Conservation (phyloP, 2,113 vertebrate species). For the Salvelinus namaycush region DNA sequence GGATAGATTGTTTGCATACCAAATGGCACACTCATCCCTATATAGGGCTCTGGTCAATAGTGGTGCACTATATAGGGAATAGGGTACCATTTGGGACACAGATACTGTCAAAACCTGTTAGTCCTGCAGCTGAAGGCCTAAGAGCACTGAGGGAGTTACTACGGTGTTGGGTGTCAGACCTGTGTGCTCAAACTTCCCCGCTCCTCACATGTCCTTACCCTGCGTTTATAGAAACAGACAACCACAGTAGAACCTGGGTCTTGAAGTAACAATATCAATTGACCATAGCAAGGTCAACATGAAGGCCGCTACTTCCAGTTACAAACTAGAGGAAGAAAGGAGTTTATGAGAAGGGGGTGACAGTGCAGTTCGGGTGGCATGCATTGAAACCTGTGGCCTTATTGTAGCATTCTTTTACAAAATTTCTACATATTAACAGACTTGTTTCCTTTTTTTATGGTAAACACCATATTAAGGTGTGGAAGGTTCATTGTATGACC, state of each 20-base stretch:
- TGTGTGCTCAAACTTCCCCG: constrained; percentile 51
- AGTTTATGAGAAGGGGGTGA: constrained; percentile 40
- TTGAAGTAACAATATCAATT: constrained; percentile 66
- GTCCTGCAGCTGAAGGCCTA: constrained; percentile 50
- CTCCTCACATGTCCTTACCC: constrained; percentile 31
- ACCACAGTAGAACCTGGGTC: constrained; percentile 42
- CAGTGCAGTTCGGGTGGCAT: too few species aligned
- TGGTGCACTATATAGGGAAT: too few species aligned
- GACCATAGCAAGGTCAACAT: constrained; percentile 68
- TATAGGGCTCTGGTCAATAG: too few species aligned
- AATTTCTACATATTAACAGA: too few species aligned
- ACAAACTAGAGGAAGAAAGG: constrained; percentile 38
- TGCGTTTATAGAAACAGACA: constrained; percentile 74
- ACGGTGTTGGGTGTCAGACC: constrained; percentile 69
- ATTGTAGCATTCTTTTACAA: too few species aligned
- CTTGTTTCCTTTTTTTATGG: too few species aligned
- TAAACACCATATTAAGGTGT: too few species aligned
- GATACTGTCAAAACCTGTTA: constrained; percentile 73
- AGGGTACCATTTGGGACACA: background rate
- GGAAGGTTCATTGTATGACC: too few species aligned
- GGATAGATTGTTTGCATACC: background rate
- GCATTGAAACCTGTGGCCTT: too few species aligned
- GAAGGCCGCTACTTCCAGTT: constrained; percentile 54
- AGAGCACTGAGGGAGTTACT: constrained; percentile 59
- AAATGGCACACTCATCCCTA: too few species aligned